Conservation (phyloP, 1,140 invertebrate species). For the Formica selysi region DNA sequence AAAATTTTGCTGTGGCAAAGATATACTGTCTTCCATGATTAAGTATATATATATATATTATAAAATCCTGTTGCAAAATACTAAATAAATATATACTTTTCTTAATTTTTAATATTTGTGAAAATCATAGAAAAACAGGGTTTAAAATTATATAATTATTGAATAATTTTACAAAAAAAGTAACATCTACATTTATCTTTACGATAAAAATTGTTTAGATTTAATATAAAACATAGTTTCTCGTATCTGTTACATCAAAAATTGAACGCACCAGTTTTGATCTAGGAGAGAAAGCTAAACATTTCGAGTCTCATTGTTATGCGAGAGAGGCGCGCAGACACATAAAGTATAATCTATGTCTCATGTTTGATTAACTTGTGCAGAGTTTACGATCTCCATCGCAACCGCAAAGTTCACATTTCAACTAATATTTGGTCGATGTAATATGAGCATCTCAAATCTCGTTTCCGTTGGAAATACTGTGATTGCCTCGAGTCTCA, state of each 20-base stretch:
- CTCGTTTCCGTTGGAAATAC: neutral
- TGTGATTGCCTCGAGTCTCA: neutral
- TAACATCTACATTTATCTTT: neutral
- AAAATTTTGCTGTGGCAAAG: neutral
- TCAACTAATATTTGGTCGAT: slow-evolving; percentile 46
- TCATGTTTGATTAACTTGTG: slow-evolving; percentile 3
- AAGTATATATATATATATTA: neutral
- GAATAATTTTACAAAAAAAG: neutral
- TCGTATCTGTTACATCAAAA: neutral
- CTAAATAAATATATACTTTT: slow-evolving; percentile 5
- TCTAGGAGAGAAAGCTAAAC: neutral
- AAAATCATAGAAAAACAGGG: neutral
- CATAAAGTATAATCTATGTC: neutral
- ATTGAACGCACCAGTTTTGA: neutral
- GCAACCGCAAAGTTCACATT: slow-evolving; percentile 16
- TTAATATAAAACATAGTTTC: slow-evolving; percentile 15
- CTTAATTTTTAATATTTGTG: neutral
- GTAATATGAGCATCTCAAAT: slow-evolving; percentile 42
- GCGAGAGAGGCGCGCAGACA: neutral
- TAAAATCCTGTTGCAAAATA: neutral
- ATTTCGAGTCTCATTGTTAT: neutral
- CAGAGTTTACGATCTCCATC: neutral
- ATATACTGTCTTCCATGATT: neutral
- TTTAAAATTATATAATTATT: neutral
- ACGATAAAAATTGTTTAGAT: neutral